Percentiles rank a stretch among this genome's conserved stretches.
Conservation (phyloP, 2,888 invertebrate species). For the Rhogogaster chlorosoma region DNA sequence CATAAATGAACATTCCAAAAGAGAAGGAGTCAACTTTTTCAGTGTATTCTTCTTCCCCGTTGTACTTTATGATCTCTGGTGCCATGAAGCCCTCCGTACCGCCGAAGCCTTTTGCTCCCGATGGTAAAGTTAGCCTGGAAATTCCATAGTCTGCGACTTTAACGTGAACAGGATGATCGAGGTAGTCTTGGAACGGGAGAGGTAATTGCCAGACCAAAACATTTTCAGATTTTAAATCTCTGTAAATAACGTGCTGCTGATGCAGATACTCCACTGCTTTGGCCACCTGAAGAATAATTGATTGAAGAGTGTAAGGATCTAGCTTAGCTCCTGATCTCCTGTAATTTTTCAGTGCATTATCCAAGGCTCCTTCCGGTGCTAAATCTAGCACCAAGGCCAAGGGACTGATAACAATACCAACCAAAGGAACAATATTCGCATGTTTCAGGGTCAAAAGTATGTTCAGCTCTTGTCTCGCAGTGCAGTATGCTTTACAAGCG, state of each 20-base stretch:
- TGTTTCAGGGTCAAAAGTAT: constrained; percentile 93
- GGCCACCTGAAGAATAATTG: constrained; percentile 93
- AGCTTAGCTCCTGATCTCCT: constrained; percentile 91
- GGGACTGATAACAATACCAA: constrained; percentile 94
- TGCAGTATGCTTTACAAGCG: constrained; percentile 97
- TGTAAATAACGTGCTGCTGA: constrained; percentile 94
- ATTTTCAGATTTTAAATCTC: constrained; percentile 97
- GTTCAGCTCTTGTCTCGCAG: constrained; percentile 95
- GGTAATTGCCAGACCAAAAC: constrained; percentile 99
- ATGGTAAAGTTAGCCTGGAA: constrained; percentile 91
- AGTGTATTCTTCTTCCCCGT: constrained; percentile 99
- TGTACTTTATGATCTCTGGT: constrained; percentile 98
- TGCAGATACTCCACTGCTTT: constrained; percentile 98
- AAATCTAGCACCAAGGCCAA: constrained; percentile 93
- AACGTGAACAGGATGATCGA: constrained; percentile 88
- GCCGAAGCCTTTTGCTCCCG: constrained; percentile 97
- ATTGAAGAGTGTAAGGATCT: constrained; percentile 89
- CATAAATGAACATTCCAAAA: constrained; percentile 99
- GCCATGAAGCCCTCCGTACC: constrained; percentile 99
- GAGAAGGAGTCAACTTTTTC: constrained; percentile 99
- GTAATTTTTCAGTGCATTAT: constrained; percentile 91
- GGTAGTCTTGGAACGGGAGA: constrained; percentile 85
- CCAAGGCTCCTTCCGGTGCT: constrained; percentile 95
- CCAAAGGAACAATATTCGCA: constrained; percentile 94
- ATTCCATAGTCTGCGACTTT: constrained; percentile 99